These are phyloP conservation scores for Dreissena rostriformis DNA, from an alignment of 1,140 invertebrate species.

Conservation along the genomic window DNA sequence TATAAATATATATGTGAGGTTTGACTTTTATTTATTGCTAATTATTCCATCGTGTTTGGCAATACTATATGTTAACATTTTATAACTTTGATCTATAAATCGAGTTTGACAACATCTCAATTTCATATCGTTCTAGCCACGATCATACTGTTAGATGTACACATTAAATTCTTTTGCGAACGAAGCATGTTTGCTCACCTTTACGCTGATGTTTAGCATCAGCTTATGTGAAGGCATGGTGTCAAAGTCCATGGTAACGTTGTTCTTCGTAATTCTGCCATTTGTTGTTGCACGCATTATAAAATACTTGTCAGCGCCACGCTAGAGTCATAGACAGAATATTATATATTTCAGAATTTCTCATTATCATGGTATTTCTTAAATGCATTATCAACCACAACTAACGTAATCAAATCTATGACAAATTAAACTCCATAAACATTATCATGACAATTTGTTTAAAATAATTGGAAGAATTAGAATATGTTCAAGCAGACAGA, in stretches of 20 bases:
- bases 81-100: background rate
- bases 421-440: too few species aligned
- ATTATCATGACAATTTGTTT: too few species aligned
- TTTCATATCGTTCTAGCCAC: too few species aligned
- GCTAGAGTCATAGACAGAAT: background rate
- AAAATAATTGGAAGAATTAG: too few species aligned
- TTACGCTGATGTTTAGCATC: constrained; percentile 20
- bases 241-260: constrained; percentile 12
- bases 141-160: too few species aligned
- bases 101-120: too few species aligned
- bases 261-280: background rate
- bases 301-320: background rate
- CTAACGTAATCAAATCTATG: too few species aligned
- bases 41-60: background rate
- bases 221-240: background rate
- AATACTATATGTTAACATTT: background rate
- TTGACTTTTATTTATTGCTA: background rate
- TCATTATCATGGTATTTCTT: too few species aligned
- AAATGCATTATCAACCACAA: too few species aligned
- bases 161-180: background rate
- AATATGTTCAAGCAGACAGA: too few species aligned
- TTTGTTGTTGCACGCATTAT: background rate
- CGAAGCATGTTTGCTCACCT: constrained; percentile 1
- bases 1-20: background rate
- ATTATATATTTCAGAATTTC: background rate